These are phyloP conservation scores for Protonibea diacanthus DNA, from an alignment of 2,797 vertebrate genomes.

Conservation along the genomic window DNA sequence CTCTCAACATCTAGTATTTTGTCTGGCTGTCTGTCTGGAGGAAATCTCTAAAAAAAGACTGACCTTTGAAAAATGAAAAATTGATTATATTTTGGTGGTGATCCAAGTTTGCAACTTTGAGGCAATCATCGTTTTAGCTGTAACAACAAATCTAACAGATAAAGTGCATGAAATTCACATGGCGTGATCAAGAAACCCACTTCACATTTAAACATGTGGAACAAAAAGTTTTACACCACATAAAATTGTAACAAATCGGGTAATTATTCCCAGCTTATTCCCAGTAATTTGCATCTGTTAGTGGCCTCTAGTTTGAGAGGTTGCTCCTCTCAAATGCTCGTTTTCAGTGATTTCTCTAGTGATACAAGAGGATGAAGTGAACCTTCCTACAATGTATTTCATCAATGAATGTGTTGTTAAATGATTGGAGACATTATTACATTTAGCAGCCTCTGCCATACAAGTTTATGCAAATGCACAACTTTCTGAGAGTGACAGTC, in stretches of 20 bases:
- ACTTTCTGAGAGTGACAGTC: neutral
- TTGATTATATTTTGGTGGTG: neutral
- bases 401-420: constrained; percentile 13
- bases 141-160: neutral
- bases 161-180: neutral
- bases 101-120: neutral
- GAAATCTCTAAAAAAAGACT: neutral
- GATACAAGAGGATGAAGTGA: neutral
- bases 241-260: neutral
- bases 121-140: neutral
- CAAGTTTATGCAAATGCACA: constrained; percentile 9
- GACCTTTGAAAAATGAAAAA: neutral
- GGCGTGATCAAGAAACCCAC: neutral
- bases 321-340: neutral
- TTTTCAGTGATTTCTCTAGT: constrained; percentile 2
- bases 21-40: neutral
- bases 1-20: neutral
- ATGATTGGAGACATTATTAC: constrained; percentile 1
- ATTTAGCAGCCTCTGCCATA: neutral
- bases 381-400: constrained; percentile 7
- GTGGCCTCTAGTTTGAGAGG: neutral
- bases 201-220: neutral
- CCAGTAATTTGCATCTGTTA: neutral
- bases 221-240: neutral
- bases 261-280: neutral